These are phyloP conservation scores for Hozukius guyotensis DNA, from an alignment of 2,797 vertebrate species.

Conservation along the genomic window DNA sequence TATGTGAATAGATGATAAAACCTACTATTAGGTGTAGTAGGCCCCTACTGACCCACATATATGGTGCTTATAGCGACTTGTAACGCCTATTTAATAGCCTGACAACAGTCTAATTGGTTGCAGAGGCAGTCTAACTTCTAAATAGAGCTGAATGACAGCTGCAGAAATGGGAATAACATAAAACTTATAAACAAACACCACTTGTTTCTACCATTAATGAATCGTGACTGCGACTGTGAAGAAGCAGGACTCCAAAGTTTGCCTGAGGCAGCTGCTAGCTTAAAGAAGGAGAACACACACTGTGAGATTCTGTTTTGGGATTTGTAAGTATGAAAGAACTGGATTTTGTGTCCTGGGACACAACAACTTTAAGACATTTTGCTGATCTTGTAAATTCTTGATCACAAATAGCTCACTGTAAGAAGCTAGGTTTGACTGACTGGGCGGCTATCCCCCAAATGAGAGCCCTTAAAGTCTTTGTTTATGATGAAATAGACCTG, in stretches of 20 bases:
- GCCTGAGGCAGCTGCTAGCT: slow-evolving; percentile 7
- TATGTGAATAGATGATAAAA: neutral
- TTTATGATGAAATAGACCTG: slow-evolving; percentile 30
- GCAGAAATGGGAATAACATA: neutral
- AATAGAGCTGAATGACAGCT: neutral
- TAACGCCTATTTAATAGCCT: neutral
- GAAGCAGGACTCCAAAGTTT: slow-evolving; percentile 6
- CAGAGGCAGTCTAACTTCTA: neutral
- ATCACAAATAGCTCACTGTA: neutral
- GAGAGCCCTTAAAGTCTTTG: neutral
- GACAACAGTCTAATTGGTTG: neutral
- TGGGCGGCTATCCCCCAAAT: slow-evolving; percentile 8
- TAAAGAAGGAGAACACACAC: neutral
- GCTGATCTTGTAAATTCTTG: slow-evolving; percentile 2
- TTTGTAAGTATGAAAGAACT: slow-evolving; percentile 15
- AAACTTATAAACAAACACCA: neutral
- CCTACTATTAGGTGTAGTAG: neutral
- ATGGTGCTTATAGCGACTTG: neutral
- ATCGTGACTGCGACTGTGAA: neutral
- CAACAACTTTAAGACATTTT: slow-evolving; percentile 17
- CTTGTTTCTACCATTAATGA: neutral
- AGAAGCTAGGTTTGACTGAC: slow-evolving; percentile 23
- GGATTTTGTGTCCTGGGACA: slow-evolving; percentile 18
- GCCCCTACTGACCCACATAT: neutral
- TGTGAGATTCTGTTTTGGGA: slow-evolving; percentile 4